These are phyloP conservation scores for Drosophila nr. perissopoda DNA, from an alignment of 2,888 invertebrate species.

Conservation along the genomic window DNA sequence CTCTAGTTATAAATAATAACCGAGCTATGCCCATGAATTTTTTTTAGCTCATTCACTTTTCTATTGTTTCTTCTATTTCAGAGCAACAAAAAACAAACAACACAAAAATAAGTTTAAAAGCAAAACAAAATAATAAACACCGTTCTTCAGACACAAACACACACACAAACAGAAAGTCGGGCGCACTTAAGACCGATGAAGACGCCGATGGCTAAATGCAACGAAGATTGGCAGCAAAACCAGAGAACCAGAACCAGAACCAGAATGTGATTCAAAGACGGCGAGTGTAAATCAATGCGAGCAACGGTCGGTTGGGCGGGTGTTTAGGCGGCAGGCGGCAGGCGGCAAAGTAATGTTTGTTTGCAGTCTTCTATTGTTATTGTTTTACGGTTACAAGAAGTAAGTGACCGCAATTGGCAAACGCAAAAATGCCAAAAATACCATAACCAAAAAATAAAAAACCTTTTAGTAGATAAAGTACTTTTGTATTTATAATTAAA, in stretches of 20 bases:
- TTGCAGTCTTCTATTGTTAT: constrained; percentile 58
- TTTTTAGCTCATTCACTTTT: constrained; percentile 2
- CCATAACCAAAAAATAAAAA: not conserved
- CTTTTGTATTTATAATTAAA: not conserved
- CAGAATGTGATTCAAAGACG: constrained; percentile 25
- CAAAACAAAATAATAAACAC: constrained; percentile 26
- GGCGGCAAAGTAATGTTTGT: constrained; percentile 66
- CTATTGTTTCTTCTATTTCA: constrained; percentile 20
- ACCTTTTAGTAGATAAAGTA: not conserved
- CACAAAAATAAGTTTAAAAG: not conserved
- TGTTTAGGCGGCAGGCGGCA: constrained; percentile 33
- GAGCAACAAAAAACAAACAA: not conserved
- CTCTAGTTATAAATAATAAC: constrained; percentile 16
- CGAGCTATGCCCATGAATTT: constrained; percentile 22
- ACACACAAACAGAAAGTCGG: constrained; percentile 1
- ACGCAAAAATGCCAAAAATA: constrained; percentile 22
- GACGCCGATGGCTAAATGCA: constrained; percentile 47
- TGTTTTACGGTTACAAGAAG: constrained; percentile 49
- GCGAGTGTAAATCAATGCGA: constrained; percentile 47
- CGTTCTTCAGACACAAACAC: constrained; percentile 15
- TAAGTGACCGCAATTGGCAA: constrained; percentile 33
- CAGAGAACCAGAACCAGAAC: constrained; percentile 47
- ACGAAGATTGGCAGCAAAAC: constrained; percentile 41
- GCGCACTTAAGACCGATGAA: constrained; percentile 23
- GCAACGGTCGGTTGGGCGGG: constrained; percentile 41